Conservation (phyloP, 2,888 invertebrate genomes). For the Melanargia galathea region DNA sequence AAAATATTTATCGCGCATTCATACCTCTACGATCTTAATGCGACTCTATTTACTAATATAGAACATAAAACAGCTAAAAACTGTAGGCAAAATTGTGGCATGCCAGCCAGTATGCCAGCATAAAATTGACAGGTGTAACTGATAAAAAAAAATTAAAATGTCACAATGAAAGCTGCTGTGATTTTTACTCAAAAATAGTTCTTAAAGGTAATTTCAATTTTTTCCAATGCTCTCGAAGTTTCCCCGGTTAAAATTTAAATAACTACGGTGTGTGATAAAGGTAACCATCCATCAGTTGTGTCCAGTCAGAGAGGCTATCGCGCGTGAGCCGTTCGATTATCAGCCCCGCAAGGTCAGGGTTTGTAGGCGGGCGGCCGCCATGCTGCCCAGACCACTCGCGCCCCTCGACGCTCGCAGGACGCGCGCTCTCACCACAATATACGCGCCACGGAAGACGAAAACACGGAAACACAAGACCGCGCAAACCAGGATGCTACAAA, state of each 20-base stretch:
- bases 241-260: background rate
- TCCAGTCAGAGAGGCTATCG: slow-evolving; percentile 41
- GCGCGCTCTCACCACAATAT: slow-evolving; percentile 74
- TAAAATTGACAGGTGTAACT: background rate
- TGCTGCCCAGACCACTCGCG: slow-evolving; percentile 72
- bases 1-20: background rate
- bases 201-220: background rate
- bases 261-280: slow-evolving; percentile 4
- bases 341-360: slow-evolving; percentile 61
- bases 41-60: too few species aligned
- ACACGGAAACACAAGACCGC: slow-evolving; percentile 69
- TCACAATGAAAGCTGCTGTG: background rate
- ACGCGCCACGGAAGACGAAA: slow-evolving; percentile 73
- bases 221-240: background rate
- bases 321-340: slow-evolving; percentile 50
- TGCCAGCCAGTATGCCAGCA: too few species aligned
- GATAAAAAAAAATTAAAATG: background rate
- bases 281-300: slow-evolving; percentile 35
- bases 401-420: slow-evolving; percentile 68
- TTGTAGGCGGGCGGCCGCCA: slow-evolving; percentile 69
- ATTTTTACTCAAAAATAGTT: background rate
- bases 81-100: too few species aligned
- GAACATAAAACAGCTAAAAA: too few species aligned
- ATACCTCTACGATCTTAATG: too few species aligned
- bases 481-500: slow-evolving; percentile 71